phyloP scores from a whole-genome alignment of 2,113 vertebrate genomes.

The Nannospalax galili region DNA sequence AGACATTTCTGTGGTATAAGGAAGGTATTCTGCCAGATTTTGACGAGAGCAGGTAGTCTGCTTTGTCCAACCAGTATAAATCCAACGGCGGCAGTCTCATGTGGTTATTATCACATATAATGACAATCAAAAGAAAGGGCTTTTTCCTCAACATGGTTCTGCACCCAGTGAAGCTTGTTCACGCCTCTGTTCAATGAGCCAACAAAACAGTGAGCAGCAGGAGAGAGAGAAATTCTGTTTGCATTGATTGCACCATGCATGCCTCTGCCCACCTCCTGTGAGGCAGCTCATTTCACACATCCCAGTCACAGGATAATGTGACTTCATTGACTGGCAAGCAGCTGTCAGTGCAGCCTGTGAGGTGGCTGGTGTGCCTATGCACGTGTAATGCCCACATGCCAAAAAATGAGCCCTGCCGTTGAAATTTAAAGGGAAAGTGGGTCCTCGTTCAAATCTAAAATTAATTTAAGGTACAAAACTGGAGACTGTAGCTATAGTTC shows the following conservation, averaged over 20 bases:
- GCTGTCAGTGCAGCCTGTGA: not conserved
- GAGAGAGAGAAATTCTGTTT: not conserved
- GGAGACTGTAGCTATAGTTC: not conserved
- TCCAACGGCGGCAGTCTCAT: not conserved
- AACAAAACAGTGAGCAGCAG: not conserved
- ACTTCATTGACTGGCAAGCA: constrained; percentile 71
- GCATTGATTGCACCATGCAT: not conserved
- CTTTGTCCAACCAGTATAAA: not conserved
- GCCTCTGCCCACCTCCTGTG: constrained; percentile 37
- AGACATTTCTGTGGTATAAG: constrained; percentile 31
- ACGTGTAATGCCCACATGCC: constrained; percentile 1
- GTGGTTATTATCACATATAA: constrained; percentile 43
- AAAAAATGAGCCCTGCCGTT: not conserved
- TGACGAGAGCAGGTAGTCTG: constrained; percentile 10
- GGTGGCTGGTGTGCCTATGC: not conserved
- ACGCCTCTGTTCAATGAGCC: constrained; percentile 10
- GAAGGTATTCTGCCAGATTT: constrained; percentile 20
- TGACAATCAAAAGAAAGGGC: constrained; percentile 29
- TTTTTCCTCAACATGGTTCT: constrained; percentile 37
- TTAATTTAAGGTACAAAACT: not conserved
- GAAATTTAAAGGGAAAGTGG: constrained; percentile 49
- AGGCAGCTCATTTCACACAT: constrained; percentile 46
- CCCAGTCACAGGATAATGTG: not conserved
- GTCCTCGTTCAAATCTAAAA: not conserved
- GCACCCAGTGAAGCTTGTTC: not conserved